phyloP scores from a whole-genome alignment of 2,797 vertebrate species.

The Peromyscus aztecus region DNA sequence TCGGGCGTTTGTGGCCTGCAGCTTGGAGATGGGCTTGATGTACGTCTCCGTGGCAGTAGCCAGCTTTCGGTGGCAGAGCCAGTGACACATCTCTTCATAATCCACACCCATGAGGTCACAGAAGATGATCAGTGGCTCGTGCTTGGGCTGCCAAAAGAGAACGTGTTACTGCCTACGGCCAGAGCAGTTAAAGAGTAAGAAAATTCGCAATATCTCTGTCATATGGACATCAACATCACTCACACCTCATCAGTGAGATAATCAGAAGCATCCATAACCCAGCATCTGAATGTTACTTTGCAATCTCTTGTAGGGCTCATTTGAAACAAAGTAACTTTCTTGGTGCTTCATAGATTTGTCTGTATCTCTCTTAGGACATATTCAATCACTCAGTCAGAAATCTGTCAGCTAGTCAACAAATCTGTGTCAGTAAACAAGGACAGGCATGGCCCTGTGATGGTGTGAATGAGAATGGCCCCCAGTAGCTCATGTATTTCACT shows the following conservation, averaged over 20 bases:
- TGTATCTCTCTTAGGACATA: conserved; percentile 8
- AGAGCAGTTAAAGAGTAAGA: conserved; percentile 50
- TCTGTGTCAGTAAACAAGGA: conserved; percentile 40
- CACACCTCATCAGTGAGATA: background rate
- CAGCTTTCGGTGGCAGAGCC: conserved; percentile 98
- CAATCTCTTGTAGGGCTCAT: background rate
- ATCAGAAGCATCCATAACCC: conserved; percentile 1
- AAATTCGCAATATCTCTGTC: conserved; percentile 42
- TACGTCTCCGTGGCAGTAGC: conserved; percentile 97
- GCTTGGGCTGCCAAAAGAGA: conserved; percentile 92
- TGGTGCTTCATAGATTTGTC: background rate
- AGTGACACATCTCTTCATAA: conserved; percentile 98
- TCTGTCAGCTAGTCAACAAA: conserved; percentile 12
- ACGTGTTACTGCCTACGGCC: conserved; percentile 41
- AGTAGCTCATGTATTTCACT: background rate
- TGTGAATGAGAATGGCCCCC: background rate
- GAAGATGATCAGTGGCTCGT: conserved; percentile 94
- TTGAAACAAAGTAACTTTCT: background rate
- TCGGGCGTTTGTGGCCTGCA: conserved; percentile 96
- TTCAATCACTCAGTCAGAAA: conserved; percentile 19
- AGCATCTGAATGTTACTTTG: background rate
- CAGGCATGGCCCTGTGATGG: background rate
- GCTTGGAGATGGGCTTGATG: conserved; percentile 95
- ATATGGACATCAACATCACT: background rate
- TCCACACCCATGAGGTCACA: conserved; percentile 97